Base-by-base conservation (phyloP, 37 sponge, comb jelly and placozoan species). In the Agelas oroides region DNA sequence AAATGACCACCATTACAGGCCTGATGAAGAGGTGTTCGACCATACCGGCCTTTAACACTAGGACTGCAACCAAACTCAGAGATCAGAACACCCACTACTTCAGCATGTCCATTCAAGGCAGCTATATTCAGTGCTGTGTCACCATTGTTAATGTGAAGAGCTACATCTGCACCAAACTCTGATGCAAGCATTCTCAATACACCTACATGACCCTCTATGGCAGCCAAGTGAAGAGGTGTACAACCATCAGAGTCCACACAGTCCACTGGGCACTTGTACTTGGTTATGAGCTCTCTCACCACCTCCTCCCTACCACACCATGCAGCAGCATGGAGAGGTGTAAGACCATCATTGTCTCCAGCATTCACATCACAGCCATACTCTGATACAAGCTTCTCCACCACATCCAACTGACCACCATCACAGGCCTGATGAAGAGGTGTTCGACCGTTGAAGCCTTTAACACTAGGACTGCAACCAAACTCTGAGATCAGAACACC, bases 221-320 rank as follows among this genome's bases (percentile, higher is more conserved):
- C 72, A 71, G 72, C 72, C 37, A 21, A 1, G 23, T 71, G 41
- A 34, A 71, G 39, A 36, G 72, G 72, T 38, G 72, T 71, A 17
- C 20, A 36, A 36, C 41, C 72, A 35, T 71, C 3, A 25, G 1
- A 40, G 13, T n/a, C 72, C 18, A 24, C 35, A 2, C 40, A 39
- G 41, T 35, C 23, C 13, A 38, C 40, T 24, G 3, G 46, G 8
- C 46, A 46, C 46, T 46, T 46, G 46, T 46, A 8, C 8, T 46
- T 46, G 46, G 46, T 46, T 23, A 25, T 61, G 62, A 61, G 62
- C n/a, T 61, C n/a, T 61, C 25, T 61, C 25, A 61, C 62, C 5
- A 61, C 25, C n/a, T 2, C 62, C 62, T 27, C 25, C n/a, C 14
- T 23, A 23, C 62, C 62, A 25, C 62, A 61, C 25, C 2, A 23